These are phyloP conservation scores for Drosophila subpulchrella DNA, from an alignment of 1,140 invertebrate genomes.

Conservation along the genomic window DNA sequence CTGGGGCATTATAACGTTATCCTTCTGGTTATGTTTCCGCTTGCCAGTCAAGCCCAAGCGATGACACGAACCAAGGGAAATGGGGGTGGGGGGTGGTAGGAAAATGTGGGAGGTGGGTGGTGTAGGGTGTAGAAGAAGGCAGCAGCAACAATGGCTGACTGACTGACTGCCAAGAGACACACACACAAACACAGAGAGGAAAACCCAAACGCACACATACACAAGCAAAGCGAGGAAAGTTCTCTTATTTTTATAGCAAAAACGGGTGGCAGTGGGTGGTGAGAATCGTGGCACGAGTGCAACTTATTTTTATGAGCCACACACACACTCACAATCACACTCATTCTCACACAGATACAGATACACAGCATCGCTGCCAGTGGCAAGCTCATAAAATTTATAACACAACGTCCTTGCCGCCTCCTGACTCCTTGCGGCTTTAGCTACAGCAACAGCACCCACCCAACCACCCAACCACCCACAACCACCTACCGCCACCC, in stretches of 20 bases:
- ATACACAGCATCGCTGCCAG: slow-evolving; percentile 63
- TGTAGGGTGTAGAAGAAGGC: neutral
- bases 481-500: slow-evolving; percentile 2
- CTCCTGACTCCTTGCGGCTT: slow-evolving; percentile 71
- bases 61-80: slow-evolving; percentile 41
- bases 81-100: neutral
- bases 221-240: slow-evolving; percentile 62
- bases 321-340: slow-evolving; percentile 43
- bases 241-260: slow-evolving; percentile 67
- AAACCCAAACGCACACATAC: slow-evolving; percentile 55
- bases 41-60: slow-evolving; percentile 67
- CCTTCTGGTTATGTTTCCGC: slow-evolving; percentile 82
- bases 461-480: slow-evolving; percentile 19
- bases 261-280: slow-evolving; percentile 1
- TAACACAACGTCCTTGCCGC: slow-evolving; percentile 81
- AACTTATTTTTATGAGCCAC: slow-evolving; percentile 81
- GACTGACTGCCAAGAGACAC: slow-evolving; percentile 77
- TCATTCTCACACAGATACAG: slow-evolving; percentile 36
- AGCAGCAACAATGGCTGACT: slow-evolving; percentile 74
- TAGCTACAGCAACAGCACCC: slow-evolving; percentile 41
- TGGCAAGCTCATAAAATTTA: slow-evolving; percentile 83
- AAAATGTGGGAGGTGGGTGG: slow-evolving; percentile 11
- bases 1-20: slow-evolving; percentile 83
- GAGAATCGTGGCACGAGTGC: slow-evolving; percentile 76
- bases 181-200: slow-evolving; percentile 34